Conservation (phyloP, 2,888 invertebrate species). For the Malacosoma neustria region DNA sequence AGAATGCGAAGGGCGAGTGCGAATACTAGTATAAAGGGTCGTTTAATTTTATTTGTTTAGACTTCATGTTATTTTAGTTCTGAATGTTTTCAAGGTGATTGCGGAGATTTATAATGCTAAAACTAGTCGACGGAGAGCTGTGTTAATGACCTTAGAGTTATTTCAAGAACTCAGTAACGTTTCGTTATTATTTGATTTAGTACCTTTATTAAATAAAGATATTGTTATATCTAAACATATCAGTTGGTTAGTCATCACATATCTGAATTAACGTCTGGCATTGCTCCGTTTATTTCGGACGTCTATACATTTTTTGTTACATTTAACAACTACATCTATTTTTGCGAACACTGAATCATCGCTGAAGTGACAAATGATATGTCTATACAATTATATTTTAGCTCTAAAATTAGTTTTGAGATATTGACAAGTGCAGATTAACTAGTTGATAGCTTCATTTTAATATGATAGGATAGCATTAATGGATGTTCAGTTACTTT, state of each 20-base stretch:
- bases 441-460: too few relatives aligned
- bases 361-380: not conserved
- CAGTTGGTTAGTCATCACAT: not conserved
- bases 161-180: slow-evolving; percentile 16
- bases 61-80: not conserved
- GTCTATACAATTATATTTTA: not conserved
- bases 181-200: slow-evolving; percentile 1
- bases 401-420: too few relatives aligned
- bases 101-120: slow-evolving; percentile 22
- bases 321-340: not conserved
- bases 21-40: too few relatives aligned
- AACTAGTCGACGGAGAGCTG: slow-evolving; percentile 19
- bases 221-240: not conserved
- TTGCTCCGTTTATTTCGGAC: not conserved
- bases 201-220: not conserved
- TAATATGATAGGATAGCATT: too few relatives aligned
- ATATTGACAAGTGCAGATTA: too few relatives aligned
- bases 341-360: not conserved
- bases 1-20: too few relatives aligned
- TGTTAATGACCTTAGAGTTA: slow-evolving; percentile 35
- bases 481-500: too few relatives aligned
- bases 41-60: too few relatives aligned
- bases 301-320: not conserved
- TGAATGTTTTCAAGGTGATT: not conserved
- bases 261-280: not conserved